Evolutionary conservation across 1,140 invertebrate species (phyloP).

Genomic region (Dryas iulia): DNA sequence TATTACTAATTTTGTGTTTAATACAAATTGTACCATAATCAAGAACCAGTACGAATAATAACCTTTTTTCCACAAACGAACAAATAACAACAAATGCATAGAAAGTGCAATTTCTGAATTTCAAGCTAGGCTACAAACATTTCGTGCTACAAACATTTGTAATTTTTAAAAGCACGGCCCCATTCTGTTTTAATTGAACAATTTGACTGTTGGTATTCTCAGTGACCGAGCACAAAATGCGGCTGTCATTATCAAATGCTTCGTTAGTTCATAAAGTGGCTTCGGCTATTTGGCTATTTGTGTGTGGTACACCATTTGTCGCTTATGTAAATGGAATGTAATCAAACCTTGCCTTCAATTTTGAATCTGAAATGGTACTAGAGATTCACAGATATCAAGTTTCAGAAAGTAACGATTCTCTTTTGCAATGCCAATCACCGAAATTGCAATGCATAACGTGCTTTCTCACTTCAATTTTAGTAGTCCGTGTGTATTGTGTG

Average conservation of each 20-base stretch:
- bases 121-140: not conserved
- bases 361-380: constrained; percentile 1
- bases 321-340: constrained; percentile 27
- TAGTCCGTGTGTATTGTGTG: not conserved
- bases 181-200: not conserved
- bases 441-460: not conserved
- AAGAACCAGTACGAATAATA: too few relatives aligned
- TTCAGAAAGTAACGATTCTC: not conserved
- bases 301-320: constrained; percentile 14
- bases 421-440: not conserved
- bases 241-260: constrained; percentile 2
- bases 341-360: constrained; percentile 27
- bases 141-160: not conserved
- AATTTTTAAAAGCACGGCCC: not conserved
- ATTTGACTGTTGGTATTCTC: not conserved
- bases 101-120: not conserved
- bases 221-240: not conserved
- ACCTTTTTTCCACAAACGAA: too few relatives aligned
- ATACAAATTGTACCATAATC: too few relatives aligned
- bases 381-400: not conserved
- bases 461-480: not conserved
- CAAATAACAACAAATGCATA: not conserved
- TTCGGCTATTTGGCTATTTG: constrained; percentile 16
- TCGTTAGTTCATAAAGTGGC: constrained; percentile 11
- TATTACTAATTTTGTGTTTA: not conserved